Evolutionary conservation across 2,888 invertebrate species (phyloP).

Genomic region (Prenolepis imparis): DNA sequence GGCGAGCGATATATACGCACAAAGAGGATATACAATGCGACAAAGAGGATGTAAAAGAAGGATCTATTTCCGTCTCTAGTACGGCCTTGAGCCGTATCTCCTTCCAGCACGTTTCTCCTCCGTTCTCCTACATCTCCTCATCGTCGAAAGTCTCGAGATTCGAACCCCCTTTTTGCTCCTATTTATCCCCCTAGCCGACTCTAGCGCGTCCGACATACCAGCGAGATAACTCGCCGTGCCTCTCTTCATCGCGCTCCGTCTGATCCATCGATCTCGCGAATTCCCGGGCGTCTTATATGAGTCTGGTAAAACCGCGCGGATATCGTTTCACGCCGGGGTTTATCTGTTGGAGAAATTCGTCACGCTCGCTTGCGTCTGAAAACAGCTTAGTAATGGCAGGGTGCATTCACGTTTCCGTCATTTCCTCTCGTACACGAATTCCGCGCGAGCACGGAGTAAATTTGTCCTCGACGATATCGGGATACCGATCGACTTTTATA

Average conservation of each 20-base stretch:
- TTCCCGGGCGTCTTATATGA: conserved; percentile 22
- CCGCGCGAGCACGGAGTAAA: not conserved
- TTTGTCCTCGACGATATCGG: not conserved
- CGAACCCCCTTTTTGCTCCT: conserved; percentile 35
- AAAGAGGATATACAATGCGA: conserved; percentile 51
- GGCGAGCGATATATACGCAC: conserved; percentile 18
- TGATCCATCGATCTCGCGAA: conserved; percentile 37
- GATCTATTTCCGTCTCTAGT: conserved; percentile 73
- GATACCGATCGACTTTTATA: not conserved
- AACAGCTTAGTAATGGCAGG: not conserved
- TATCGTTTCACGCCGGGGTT: conserved; percentile 12
- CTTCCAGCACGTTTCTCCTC: conserved; percentile 63
- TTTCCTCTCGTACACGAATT: not conserved
- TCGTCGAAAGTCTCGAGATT: conserved; percentile 57
- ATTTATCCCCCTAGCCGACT: not conserved
- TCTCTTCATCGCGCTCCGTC: conserved; percentile 8
- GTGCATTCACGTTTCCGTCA: not conserved
- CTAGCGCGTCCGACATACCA: conserved; percentile 21
- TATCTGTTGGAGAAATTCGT: conserved; percentile 13
- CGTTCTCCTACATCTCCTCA: conserved; percentile 61
- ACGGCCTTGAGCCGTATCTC: conserved; percentile 69
- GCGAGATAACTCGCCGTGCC: conserved; percentile 8
- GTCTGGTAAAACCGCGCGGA: conserved; percentile 19
- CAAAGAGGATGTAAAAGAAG: conserved; percentile 61
- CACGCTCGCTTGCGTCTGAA: not conserved